Conservation (phyloP, 2,888 invertebrate genomes). For the Ceriagrion tenellum region DNA sequence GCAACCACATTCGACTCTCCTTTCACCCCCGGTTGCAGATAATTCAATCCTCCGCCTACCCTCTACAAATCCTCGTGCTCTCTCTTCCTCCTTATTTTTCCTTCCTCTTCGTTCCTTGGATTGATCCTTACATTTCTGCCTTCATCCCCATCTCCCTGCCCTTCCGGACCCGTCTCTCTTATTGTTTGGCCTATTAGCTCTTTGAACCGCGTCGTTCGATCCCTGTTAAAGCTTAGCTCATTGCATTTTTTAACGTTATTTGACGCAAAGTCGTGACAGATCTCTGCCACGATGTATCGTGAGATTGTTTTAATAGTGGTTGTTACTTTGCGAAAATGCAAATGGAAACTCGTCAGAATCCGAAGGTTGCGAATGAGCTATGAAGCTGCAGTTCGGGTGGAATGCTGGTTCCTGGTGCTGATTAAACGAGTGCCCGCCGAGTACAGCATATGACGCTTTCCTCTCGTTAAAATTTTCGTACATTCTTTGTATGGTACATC, state of each 20-base stretch:
- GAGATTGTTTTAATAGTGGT: too few species aligned
- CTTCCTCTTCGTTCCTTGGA: background rate
- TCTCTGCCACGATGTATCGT: background rate
- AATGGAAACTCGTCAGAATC: too few species aligned
- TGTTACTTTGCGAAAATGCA: too few species aligned
- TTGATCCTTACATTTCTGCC: slow-evolving; percentile 49
- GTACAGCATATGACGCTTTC: too few species aligned
- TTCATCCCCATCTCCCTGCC: background rate
- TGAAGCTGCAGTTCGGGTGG: too few species aligned
- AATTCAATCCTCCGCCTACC: slow-evolving; percentile 46
- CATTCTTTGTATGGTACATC: too few species aligned
- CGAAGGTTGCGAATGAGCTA: too few species aligned
- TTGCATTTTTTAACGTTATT: background rate
- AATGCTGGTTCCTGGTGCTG: too few species aligned
- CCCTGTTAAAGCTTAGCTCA: background rate
- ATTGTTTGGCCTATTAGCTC: slow-evolving; percentile 26
- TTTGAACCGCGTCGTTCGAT: slow-evolving; percentile 42
- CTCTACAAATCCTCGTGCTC: too few species aligned
- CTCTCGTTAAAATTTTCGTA: too few species aligned
- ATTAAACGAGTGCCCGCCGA: too few species aligned
- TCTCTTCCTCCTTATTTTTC: too few species aligned
- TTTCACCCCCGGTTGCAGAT: slow-evolving; percentile 15
- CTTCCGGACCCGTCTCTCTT: background rate
- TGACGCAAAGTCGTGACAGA: background rate
- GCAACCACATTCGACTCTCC: background rate